Conservation (phyloP, 64 coral and sea anemone species). For the Orbicella faveolata region DNA sequence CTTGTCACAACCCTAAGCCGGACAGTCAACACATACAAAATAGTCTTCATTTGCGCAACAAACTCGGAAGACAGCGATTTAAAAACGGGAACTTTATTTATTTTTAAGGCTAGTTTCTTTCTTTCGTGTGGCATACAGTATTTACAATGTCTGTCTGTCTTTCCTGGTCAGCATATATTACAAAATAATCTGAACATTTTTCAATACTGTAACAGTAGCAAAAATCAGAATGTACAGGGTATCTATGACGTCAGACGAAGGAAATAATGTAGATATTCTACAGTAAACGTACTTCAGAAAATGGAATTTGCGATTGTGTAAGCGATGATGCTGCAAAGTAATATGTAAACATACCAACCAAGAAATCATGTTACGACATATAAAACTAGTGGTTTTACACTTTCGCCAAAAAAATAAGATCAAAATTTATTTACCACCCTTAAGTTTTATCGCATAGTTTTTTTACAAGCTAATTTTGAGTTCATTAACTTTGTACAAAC, state of each 20-base stretch:
- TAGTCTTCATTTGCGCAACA: background rate
- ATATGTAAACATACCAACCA: background rate
- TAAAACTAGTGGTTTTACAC: slow-evolving; percentile 35
- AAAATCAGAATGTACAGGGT: background rate
- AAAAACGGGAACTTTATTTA: slow-evolving; percentile 50
- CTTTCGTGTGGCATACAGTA: slow-evolving; percentile 2
- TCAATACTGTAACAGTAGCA: background rate
- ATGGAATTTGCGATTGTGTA: background rate
- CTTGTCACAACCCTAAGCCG: too few relatives aligned
- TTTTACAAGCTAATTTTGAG: slow-evolving; percentile 3
- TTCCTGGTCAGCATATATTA: slow-evolving; percentile 14
- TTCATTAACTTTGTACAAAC: slow-evolving; percentile 24
- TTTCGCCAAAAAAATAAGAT: slow-evolving; percentile 36
- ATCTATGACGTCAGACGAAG: background rate
- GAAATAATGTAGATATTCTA: background rate
- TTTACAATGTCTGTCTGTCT: slow-evolving; percentile 26
- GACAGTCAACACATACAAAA: too few relatives aligned
- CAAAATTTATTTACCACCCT: slow-evolving; percentile 17
- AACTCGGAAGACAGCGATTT: background rate
- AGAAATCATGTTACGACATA: slow-evolving; percentile 19
- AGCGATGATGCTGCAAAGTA: background rate
- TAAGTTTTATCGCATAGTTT: background rate
- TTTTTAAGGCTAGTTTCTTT: slow-evolving; percentile 16
- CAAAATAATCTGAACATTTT: slow-evolving; percentile 17
- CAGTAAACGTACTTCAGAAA: background rate